These are phyloP conservation scores for Tribolium castaneum DNA, from an alignment of 1,140 invertebrate species.

Conservation along the genomic window DNA sequence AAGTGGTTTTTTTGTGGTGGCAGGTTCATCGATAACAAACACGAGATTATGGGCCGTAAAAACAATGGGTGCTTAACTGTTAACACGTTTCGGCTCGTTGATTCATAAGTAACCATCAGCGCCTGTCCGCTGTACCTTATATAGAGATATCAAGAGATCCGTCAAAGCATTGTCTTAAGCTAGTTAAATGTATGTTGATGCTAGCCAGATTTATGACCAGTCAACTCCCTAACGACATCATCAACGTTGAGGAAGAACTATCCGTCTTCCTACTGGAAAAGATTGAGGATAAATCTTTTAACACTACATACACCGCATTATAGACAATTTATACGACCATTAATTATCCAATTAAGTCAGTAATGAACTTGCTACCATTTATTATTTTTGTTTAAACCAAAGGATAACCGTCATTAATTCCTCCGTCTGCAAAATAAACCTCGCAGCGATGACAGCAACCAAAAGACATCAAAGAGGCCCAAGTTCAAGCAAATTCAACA, in stretches of 20 bases:
- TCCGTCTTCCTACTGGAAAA: neutral
- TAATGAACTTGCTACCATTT: slow-evolving; percentile 12
- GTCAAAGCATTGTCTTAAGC: neutral
- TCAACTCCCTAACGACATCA: slow-evolving; percentile 4
- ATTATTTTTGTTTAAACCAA: slow-evolving; percentile 17
- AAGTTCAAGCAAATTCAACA: neutral
- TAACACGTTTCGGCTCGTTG: neutral
- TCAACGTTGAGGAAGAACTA: neutral
- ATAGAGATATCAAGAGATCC: neutral
- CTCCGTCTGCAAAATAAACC: neutral
- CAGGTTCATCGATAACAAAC: neutral
- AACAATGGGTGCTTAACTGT: neutral
- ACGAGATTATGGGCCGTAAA: neutral
- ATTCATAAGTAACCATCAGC: neutral
- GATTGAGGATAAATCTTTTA: slow-evolving; percentile 7
- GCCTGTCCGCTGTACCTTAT: neutral
- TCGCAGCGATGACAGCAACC: neutral
- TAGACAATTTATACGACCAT: slow-evolving; percentile 12
- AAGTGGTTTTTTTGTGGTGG: neutral
- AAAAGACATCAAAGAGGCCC: neutral
- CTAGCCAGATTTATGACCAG: neutral
- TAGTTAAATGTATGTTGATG: neutral
- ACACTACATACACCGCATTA: neutral
- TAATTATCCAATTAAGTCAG: slow-evolving; percentile 8
- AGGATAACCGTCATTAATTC: neutral